Conservation (phyloP, 2,113 vertebrate genomes). For the Symphodus melops region DNA sequence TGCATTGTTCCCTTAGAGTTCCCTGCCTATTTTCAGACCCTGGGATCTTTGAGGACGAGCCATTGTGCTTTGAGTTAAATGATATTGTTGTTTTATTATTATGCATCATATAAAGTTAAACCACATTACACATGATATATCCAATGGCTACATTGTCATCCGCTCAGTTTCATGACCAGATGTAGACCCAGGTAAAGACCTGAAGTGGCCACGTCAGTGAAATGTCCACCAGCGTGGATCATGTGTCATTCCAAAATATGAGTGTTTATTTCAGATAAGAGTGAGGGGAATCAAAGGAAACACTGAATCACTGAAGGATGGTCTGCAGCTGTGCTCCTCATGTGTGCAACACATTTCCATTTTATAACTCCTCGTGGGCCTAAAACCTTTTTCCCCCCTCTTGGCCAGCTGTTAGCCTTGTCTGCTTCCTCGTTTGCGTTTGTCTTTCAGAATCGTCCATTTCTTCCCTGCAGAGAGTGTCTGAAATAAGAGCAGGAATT, state of each 20-base stretch:
- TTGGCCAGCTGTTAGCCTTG: constrained; percentile 31
- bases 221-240: constrained; percentile 30
- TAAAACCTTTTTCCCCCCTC: constrained; percentile 36
- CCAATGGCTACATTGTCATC: not conserved
- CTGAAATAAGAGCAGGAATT: constrained; percentile 7
- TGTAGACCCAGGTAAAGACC: not conserved
- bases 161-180: not conserved
- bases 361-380: constrained; percentile 60
- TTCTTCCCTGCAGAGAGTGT: constrained; percentile 2
- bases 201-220: constrained; percentile 25
- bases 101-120: not conserved
- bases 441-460: constrained; percentile 39
- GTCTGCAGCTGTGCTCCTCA: constrained; percentile 73
- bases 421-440: constrained; percentile 67
- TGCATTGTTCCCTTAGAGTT: no score
- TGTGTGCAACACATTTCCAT: constrained; percentile 74
- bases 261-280: constrained; percentile 57
- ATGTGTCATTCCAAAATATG: constrained; percentile 52
- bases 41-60: not conserved
- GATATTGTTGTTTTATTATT: not conserved
- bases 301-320: constrained; percentile 60
- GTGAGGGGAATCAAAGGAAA: constrained; percentile 69
- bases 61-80: not conserved
- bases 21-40: no score
- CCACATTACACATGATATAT: not conserved